Base-by-base conservation (phyloP, 2,113 vertebrate genomes). In the Ceyx margarethae region DNA sequence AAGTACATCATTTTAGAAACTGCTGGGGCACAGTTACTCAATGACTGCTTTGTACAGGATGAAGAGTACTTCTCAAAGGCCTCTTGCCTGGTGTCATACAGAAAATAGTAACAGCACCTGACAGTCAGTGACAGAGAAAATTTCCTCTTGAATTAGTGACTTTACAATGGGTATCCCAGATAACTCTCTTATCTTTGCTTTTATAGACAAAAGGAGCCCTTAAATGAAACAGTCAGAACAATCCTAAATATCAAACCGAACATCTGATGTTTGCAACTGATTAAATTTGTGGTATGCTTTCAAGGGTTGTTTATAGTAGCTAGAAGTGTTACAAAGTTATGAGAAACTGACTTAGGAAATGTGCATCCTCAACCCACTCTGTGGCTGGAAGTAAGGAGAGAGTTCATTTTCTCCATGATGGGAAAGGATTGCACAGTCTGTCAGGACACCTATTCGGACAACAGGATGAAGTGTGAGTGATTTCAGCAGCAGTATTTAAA, bases 41-140 rank as follows among this genome's bases (percentile, higher is more conserved):
- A 82, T 77, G 45, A 69, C 50, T 17, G 2, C 83, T 93, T 85
- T 81, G 57, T 77, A 4, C 61, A 66, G 90, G 78, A 91, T 83
- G 91, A 96, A 92, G 81, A 42, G 26, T 90, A 21, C 56, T 95
- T 89, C 72, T 93, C 71, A 57, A 76, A 80, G 87, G 58, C 90
- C 78, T 54, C 82, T 94, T 96, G 62, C 78, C 82, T 85, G 58
- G 43, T 93, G 60, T 82, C 81, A 33, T 85, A 46, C 68, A n/a
- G 78, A 94, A 96, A 94, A 96, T 85, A 93, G 43, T 73, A 91
- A 85, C 81, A 94, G 88, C 67, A 75, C 94, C 91, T 92, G 84
- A 91, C 94, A 94, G 71, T 82, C 89, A 87, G 66, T 19, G 45
- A 78, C 83, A 60, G 90, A 96, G 60, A n/a, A 95, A 68, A 89